Conservation (phyloP, 1,140 invertebrate species). For the Drosophila mojavensis region DNA sequence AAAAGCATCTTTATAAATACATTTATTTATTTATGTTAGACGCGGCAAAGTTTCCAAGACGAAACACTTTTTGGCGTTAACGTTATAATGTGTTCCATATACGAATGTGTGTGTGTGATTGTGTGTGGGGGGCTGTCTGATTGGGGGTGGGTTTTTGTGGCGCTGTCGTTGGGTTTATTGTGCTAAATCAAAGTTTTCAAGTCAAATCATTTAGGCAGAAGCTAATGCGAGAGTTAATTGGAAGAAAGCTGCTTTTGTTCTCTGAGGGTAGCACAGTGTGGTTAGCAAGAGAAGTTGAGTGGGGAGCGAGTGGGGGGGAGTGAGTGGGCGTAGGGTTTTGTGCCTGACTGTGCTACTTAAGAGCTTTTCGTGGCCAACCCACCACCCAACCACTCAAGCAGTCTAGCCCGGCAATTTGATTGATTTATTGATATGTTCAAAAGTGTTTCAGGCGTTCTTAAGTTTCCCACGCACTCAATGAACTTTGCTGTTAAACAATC, state of each 20-base stretch:
- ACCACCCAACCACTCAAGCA: neutral
- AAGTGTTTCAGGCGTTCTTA: constrained; percentile 36
- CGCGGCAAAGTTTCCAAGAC: constrained; percentile 61
- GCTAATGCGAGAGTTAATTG: constrained; percentile 58
- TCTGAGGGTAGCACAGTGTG: neutral
- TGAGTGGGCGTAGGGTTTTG: too few relatives aligned
- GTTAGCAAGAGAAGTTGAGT: neutral
- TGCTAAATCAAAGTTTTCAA: constrained; percentile 71
- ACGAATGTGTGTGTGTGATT: constrained; percentile 1
- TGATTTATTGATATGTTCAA: constrained; percentile 48
- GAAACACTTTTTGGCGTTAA: constrained; percentile 61
- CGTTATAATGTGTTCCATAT: constrained; percentile 65
- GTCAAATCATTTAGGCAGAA: constrained; percentile 59
- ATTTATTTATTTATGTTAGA: constrained; percentile 82
- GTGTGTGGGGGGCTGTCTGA: neutral
- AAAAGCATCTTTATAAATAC: constrained; percentile 83
- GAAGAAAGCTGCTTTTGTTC: constrained; percentile 48
- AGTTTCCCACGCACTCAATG: constrained; percentile 76
- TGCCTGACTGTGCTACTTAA: constrained; percentile 39
- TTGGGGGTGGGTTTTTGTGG: constrained; percentile 13
- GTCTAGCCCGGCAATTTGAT: constrained; percentile 24
- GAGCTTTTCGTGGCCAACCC: constrained; percentile 10
- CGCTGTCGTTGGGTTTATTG: constrained; percentile 28
- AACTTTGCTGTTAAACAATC: constrained; percentile 66
- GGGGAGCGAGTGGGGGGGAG: too few relatives aligned